A percentile compares a stretch with the other conserved stretches of the same genome.
These are phyloP conservation scores for Zhuqinia jingwanae DNA, from an alignment of 2,888 invertebrate genomes.

Conservation along the genomic window DNA sequence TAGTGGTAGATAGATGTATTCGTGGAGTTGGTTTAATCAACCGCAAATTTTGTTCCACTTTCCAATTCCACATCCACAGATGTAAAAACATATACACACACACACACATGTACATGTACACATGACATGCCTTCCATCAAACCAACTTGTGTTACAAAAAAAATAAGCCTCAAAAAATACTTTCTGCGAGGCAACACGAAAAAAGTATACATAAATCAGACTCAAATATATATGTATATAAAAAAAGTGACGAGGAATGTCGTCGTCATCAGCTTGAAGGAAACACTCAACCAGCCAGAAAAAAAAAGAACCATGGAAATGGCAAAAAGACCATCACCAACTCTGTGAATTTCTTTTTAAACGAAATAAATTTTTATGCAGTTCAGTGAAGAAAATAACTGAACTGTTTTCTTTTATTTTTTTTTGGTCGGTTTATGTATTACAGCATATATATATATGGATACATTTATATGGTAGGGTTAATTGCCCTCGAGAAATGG, in stretches of 20 bases:
- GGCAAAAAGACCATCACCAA: neutral
- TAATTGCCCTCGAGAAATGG: too few species aligned
- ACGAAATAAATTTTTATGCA: too few species aligned
- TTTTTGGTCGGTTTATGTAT: neutral
- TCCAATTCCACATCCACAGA: slow-evolving; percentile 34
- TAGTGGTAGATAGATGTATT: neutral
- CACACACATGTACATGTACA: neutral
- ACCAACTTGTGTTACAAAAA: neutral
- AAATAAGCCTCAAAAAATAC: neutral
- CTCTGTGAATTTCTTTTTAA: slow-evolving; percentile 17
- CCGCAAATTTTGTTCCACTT: slow-evolving; percentile 59
- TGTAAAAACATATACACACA: neutral
- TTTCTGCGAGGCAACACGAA: neutral
- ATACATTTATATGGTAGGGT: too few species aligned
- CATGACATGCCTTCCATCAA: too few species aligned
- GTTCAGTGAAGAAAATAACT: neutral
- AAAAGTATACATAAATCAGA: neutral
- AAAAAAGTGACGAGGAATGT: neutral
- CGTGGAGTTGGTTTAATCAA: slow-evolving; percentile 38
- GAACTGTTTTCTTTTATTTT: neutral
- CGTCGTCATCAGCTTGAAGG: neutral
- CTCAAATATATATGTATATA: slow-evolving; percentile 4
- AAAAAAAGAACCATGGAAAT: neutral
- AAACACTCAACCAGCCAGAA: too few species aligned
- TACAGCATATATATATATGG: too few species aligned